Evolutionary conservation across 2,113 vertebrate genomes (phyloP).

Genomic region (Loxodonta africana): DNA sequence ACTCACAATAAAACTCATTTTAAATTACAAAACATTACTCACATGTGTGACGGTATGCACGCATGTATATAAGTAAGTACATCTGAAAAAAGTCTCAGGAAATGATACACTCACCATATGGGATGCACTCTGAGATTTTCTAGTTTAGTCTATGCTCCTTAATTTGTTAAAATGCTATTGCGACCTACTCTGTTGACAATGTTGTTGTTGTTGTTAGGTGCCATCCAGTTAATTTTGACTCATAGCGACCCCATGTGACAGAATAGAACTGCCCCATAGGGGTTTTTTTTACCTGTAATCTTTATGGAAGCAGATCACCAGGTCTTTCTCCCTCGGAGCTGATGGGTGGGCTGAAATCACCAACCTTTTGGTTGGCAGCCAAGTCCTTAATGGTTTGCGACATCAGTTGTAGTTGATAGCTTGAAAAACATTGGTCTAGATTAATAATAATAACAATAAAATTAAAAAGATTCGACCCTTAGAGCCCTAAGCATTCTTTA

Average conservation of each 20-base stretch:
- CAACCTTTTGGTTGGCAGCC: not conserved
- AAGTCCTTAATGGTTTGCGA: not conserved
- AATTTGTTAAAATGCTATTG: not conserved
- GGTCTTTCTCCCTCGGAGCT: not conserved
- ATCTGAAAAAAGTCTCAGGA: not conserved
- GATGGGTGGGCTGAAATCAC: not conserved
- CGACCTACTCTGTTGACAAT: not conserved
- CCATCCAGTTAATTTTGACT: not conserved
- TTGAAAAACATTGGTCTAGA: not conserved
- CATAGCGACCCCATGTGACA: not conserved
- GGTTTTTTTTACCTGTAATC: not conserved
- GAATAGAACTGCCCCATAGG: not conserved
- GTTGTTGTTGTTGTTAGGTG: not conserved
- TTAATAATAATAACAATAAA: not conserved
- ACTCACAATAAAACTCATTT: not conserved
- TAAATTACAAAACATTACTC: not conserved
- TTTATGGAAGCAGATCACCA: not conserved
- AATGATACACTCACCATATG: not conserved
- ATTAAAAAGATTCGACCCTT: not conserved
- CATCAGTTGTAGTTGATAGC: not conserved
- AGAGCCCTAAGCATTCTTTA: not conserved
- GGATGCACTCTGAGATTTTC: not conserved
- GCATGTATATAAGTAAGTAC: not conserved
- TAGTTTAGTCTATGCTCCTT: not conserved
- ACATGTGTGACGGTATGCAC: not conserved